A percentile compares a stretch with the other conserved stretches of the same genome.
Conservation (phyloP, 2,113 vertebrate species). For the Laticauda colubrina region DNA sequence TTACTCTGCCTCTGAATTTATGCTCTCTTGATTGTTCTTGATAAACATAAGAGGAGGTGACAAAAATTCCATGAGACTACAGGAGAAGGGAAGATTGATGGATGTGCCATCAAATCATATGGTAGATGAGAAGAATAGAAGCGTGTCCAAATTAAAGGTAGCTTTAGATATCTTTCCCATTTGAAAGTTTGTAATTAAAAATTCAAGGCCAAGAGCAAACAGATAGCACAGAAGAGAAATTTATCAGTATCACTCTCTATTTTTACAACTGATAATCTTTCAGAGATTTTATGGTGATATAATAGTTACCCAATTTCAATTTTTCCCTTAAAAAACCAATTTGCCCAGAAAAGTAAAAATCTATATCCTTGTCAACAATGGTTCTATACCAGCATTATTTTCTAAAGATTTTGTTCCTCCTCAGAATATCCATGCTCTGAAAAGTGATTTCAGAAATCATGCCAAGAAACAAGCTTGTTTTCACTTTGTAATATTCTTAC, state of each 20-base stretch:
- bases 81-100: not conserved
- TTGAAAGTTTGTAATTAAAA: not conserved
- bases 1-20: not conserved
- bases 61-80: not conserved
- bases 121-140: not conserved
- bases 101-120: not conserved
- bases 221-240: not conserved
- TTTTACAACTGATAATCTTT: not conserved
- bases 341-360: not conserved
- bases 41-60: not conserved
- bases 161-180: not conserved
- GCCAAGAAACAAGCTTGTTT: not conserved
- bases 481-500: not conserved
- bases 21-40: not conserved
- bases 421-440: not conserved
- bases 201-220: not conserved
- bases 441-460: not conserved
- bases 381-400: not conserved
- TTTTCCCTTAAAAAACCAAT: not conserved
- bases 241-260: too few relatives aligned
- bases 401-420: not conserved
- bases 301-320: not conserved
- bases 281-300: not conserved
- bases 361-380: not conserved
- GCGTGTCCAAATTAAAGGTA: not conserved